phyloP scores from a whole-genome alignment of 2,797 vertebrate genomes.

The Pangasius sanitwongsei region DNA sequence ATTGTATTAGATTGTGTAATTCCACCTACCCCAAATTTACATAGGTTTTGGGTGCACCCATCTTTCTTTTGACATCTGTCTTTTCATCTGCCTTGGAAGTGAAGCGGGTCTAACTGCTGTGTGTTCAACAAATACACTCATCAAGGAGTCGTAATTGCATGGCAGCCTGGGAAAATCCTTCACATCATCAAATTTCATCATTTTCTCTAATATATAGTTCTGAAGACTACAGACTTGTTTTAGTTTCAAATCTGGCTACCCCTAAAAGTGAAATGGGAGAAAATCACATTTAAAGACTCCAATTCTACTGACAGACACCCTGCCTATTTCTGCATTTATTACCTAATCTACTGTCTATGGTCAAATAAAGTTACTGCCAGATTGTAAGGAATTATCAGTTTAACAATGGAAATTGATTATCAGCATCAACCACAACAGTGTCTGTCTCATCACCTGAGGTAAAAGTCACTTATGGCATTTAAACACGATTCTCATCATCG shows the following conservation, averaged over 20 bases:
- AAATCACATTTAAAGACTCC: not conserved
- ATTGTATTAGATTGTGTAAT: conserved; percentile 16
- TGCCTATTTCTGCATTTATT: not conserved
- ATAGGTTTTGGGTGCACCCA: conserved; percentile 37
- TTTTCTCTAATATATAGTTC: not conserved
- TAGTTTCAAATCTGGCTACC: not conserved
- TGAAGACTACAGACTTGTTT: conserved; percentile 2
- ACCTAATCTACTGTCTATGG: not conserved
- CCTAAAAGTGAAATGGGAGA: not conserved
- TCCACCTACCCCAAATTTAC: conserved; percentile 24
- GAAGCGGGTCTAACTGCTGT: conserved; percentile 42
- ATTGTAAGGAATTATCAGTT: not conserved
- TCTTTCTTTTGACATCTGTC: conserved; percentile 32
- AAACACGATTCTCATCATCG: not conserved
- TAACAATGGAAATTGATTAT: not conserved
- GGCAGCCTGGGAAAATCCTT: not conserved
- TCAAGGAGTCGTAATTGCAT: conserved; percentile 14
- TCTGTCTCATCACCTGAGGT: not conserved
- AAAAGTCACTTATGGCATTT: not conserved
- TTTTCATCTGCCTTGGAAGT: conserved; percentile 48
- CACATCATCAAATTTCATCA: not conserved
- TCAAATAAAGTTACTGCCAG: not conserved
- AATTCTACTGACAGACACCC: not conserved
- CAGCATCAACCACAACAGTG: not conserved
- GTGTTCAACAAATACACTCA: conserved; percentile 55